These are phyloP conservation scores for Allygus modestus DNA, from an alignment of 2,888 invertebrate species.

Conservation along the genomic window DNA sequence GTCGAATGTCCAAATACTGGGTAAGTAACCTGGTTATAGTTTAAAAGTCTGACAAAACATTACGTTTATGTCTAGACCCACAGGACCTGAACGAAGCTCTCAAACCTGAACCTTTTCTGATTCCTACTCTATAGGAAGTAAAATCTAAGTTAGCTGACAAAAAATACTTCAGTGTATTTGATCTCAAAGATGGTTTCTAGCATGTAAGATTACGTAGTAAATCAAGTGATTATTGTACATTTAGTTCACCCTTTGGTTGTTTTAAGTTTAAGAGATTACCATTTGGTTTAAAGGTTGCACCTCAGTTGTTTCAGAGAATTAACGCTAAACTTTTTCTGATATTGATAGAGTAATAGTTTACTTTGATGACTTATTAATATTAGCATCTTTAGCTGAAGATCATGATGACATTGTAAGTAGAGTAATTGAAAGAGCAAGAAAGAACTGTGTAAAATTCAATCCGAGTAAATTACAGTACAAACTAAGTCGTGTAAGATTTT, in stretches of 20 bases:
- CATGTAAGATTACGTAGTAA: not conserved
- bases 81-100: constrained; percentile 30
- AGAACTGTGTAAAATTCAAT: constrained; percentile 61
- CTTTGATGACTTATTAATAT: constrained; percentile 71
- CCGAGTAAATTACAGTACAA: too few species aligned
- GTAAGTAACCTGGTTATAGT: constrained; percentile 24
- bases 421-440: constrained; percentile 66
- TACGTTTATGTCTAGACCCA: constrained; percentile 38
- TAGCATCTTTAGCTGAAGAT: too few species aligned
- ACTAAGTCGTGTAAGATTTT: constrained; percentile 60
- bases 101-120: constrained; percentile 28
- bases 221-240: constrained; percentile 42
- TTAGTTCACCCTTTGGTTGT: too few species aligned
- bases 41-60: too few species aligned
- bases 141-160: too few species aligned
- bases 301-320: constrained; percentile 68
- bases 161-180: too few species aligned
- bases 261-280: constrained; percentile 35
- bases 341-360: constrained; percentile 69
- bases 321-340: constrained; percentile 66
- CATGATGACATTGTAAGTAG: too few species aligned
- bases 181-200: too few species aligned
- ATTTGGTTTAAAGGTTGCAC: constrained; percentile 58
- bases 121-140: constrained; percentile 21
- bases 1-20: not conserved